Evolutionary conservation across 2,113 vertebrate species (phyloP).

Genomic region (Trichechus manatus): DNA sequence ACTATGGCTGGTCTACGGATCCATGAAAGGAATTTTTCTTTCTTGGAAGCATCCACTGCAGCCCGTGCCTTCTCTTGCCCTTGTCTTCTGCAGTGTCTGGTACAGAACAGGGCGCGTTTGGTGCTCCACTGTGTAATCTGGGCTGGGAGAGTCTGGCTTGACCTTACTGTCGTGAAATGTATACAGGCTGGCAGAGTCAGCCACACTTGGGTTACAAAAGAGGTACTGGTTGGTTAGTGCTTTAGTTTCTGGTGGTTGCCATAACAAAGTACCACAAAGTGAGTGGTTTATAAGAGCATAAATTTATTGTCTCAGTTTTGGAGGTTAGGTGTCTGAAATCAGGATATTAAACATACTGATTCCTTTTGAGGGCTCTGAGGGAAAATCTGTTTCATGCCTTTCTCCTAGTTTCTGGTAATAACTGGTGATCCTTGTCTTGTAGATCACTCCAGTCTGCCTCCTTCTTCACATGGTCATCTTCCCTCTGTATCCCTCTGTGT

Average conservation of each 20-base stretch:
- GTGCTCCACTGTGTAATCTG: not conserved
- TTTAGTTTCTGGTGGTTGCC: not conserved
- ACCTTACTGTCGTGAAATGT: not conserved
- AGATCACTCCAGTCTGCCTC: not conserved
- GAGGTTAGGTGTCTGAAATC: not conserved
- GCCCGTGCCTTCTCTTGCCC: too few species aligned
- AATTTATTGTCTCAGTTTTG: not conserved
- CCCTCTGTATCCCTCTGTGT: not conserved
- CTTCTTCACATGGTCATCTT: not conserved
- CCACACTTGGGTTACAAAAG: not conserved
- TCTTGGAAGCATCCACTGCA: not conserved
- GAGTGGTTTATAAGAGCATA: not conserved
- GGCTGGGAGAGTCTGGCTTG: not conserved
- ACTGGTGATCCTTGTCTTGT: not conserved
- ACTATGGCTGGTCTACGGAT: not conserved
- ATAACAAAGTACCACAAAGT: not conserved
- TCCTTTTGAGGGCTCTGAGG: not conserved
- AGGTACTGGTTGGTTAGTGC: not conserved
- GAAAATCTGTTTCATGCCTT: not conserved
- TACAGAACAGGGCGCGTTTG: accelerated
- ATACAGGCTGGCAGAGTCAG: not conserved
- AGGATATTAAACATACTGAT: not conserved
- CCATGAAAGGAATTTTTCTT: not conserved
- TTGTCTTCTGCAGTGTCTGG: not conserved
- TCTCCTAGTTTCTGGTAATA: not conserved